Conservation (phyloP, 2,113 vertebrate genomes). For the Brachyhypopomus gauderio region DNA sequence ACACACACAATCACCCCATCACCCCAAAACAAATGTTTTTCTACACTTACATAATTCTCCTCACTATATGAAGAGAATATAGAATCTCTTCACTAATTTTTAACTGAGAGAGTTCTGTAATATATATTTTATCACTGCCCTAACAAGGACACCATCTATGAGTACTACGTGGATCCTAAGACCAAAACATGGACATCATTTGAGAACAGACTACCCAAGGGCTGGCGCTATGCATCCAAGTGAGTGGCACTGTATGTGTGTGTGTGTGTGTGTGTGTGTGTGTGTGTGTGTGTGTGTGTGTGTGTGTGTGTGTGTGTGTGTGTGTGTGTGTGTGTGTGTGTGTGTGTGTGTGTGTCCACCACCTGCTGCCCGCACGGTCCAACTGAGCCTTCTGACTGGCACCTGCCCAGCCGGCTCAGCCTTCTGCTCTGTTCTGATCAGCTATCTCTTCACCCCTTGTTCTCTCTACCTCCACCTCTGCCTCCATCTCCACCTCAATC, state of each 20-base stretch:
- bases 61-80: neutral
- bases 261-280: constrained; percentile 26
- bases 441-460: constrained; percentile 7
- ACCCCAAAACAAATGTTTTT: neutral
- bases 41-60: neutral
- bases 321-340: constrained; percentile 37
- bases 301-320: constrained; percentile 22
- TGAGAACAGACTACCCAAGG: constrained; percentile 82
- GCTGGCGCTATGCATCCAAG: constrained; percentile 82
- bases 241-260: constrained; percentile 62
- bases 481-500: constrained; percentile 28
- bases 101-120: too few relatives aligned
- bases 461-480: constrained; percentile 21
- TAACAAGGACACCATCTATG: constrained; percentile 84
- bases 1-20: too few relatives aligned
- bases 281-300: constrained; percentile 35
- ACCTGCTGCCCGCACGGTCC: constrained; percentile 32
- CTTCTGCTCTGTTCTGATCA: constrained; percentile 42
- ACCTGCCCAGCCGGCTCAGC: constrained; percentile 35
- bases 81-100: too few relatives aligned
- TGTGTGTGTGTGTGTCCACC: constrained; percentile 6
- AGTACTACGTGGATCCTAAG: constrained; percentile 86
- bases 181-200: constrained; percentile 83
- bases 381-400: constrained; percentile 40
- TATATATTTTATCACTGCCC: neutral